Conservation (phyloP, 2,113 vertebrate genomes). For the Rhynchomys soricoides region DNA sequence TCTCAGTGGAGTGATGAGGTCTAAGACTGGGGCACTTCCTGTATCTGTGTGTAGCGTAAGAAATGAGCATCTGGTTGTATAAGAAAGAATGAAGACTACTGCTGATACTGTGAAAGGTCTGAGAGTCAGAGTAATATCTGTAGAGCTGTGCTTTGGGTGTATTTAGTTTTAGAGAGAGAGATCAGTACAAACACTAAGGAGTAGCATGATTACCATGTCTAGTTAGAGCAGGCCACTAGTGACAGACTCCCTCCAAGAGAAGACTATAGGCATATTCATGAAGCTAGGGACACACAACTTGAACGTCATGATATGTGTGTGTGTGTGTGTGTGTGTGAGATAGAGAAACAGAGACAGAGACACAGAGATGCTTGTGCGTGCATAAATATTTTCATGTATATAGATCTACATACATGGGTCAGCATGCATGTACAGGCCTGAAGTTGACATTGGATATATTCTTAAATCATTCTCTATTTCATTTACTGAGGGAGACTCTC, state of each 20-base stretch:
- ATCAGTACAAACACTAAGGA: background rate
- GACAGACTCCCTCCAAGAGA: background rate
- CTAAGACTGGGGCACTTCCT: background rate
- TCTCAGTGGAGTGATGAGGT: background rate
- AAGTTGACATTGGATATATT: background rate
- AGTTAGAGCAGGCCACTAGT: background rate
- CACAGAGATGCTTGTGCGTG: background rate
- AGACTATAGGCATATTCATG: background rate
- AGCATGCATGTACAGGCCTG: background rate
- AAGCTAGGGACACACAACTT: background rate
- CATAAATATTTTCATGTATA: background rate
- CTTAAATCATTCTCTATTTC: background rate
- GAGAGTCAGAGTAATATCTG: background rate
- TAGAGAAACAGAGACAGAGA: background rate
- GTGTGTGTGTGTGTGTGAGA: background rate
- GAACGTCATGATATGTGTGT: background rate
- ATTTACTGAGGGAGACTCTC: background rate
- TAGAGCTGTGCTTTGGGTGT: background rate
- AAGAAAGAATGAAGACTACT: background rate
- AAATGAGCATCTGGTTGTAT: background rate
- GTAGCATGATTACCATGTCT: background rate
- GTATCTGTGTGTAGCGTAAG: background rate
- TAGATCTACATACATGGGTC: background rate
- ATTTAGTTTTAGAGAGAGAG: slow-evolving; percentile 15
- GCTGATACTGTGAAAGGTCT: background rate